Base-by-base conservation (phyloP, 1,140 invertebrate genomes). In the Hyphantria cunea region DNA sequence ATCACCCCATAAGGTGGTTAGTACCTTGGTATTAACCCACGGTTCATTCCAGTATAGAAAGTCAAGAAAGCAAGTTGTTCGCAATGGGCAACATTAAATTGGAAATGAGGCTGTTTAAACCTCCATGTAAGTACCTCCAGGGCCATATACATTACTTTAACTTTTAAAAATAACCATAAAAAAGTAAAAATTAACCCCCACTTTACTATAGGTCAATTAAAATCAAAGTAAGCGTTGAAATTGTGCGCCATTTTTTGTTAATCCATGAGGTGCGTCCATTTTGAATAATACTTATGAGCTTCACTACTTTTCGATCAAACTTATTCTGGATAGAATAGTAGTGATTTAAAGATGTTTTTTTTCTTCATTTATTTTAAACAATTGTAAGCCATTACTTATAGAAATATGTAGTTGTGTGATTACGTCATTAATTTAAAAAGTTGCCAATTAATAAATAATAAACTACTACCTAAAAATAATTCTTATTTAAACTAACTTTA, bases 101-200 rank as follows among this genome's bases (percentile, higher is more conserved):
- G 8, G 34, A 42, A 12, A 13, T 33, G 31, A 64, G 59, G 60
- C 63, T 56, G 54, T 63, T 55, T 9, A 70, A 48, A 53, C 77
- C 78, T 53, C 81, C 79, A 75, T 81, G 82, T 82, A 77, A 82
- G 82, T 82, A 25, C 13, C 6, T 37, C 15, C 37, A 17, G n/a
- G 14, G 6, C n/a, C n/a, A 12, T 32, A 0, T 17, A 34, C 34
- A 34, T 33, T 8, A 32, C 44, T 17, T 11, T 34, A 7, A 9
- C 12, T 32, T 55, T 55, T 50, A 32, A 52, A 25, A 15, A 34
- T 56, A 8, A 17, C 12, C 9, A 11, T 10, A 4, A 14, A 4
- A 17, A 25, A 25, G 17, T 25, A 25, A 3, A 25, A 25, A 25
- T 5, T 1, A 25, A 25, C 17, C 5, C 17, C 5, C 5, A 25